These are phyloP conservation scores for Eidolon dupreanum DNA, from an alignment of 2,797 vertebrate genomes.

Conservation along the genomic window DNA sequence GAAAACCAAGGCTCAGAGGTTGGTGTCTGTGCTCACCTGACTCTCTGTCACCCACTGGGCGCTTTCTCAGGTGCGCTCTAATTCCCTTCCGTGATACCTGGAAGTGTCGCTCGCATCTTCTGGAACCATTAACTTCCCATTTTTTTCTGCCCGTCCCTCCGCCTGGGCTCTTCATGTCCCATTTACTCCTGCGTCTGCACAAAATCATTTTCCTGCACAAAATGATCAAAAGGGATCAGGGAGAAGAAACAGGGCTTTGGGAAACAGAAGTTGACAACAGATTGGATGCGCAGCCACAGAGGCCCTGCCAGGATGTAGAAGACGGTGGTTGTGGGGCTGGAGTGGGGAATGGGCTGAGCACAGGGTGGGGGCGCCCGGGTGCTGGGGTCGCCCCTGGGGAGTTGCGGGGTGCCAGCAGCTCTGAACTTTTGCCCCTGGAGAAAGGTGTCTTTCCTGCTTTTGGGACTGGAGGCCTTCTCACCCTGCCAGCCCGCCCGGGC, in stretches of 20 bases:
- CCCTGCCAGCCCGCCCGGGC: too few species aligned
- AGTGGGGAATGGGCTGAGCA: accelerated
- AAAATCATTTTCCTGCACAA: neutral
- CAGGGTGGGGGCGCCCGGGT: accelerated
- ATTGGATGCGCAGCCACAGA: neutral
- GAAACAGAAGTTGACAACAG: accelerated
- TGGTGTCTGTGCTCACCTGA: accelerated
- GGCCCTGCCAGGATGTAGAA: accelerated
- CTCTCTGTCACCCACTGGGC: accelerated
- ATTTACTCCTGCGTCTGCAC: accelerated
- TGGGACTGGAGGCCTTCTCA: accelerated
- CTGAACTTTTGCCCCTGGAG: neutral
- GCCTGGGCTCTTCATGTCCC: accelerated
- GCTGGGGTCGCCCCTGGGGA: neutral
- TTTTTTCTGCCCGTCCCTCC: too few species aligned
- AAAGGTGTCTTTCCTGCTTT: neutral
- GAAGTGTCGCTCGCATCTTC: accelerated
- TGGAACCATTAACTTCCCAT: neutral
- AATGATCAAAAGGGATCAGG: accelerated
- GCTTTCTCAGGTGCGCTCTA: too few species aligned
- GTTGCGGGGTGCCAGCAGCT: accelerated
- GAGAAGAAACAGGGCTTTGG: neutral
- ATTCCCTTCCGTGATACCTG: neutral
- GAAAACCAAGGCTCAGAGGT: neutral
- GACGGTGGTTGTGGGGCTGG: neutral